Conservation (phyloP, 2,888 invertebrate genomes). For the Galerucella pusilla region DNA sequence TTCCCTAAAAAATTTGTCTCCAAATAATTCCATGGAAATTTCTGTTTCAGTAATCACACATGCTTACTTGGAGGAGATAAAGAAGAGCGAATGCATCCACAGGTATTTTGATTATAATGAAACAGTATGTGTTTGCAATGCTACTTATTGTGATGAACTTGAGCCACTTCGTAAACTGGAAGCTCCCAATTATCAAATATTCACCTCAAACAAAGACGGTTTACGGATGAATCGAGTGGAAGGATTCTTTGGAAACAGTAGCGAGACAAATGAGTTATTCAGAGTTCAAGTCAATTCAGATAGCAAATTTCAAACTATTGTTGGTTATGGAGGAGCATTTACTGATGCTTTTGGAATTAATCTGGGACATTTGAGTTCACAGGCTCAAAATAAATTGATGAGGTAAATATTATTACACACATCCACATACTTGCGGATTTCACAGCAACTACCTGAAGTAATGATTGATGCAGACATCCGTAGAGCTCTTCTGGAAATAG, state of each 20-base stretch:
- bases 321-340: conserved; percentile 88
- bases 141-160: conserved; percentile 76
- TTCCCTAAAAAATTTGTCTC: no score
- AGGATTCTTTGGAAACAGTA: neutral
- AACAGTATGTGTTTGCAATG: conserved; percentile 78
- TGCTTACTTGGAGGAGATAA: no score
- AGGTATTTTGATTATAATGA: conserved; percentile 38
- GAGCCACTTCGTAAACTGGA: conserved; percentile 63
- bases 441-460: no score
- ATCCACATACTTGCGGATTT: no score
- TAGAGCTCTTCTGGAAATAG: no score
- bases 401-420: conserved; percentile 62
- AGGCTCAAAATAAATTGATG: conserved; percentile 63
- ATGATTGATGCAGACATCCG: no score
- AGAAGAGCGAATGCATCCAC: conserved; percentile 13
- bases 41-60: no score
- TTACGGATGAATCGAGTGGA: conserved; percentile 62
- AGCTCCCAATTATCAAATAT: conserved; percentile 64
- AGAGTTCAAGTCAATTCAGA: neutral
- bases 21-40: no score
- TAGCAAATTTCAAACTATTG: conserved; percentile 71
- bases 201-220: conserved; percentile 72
- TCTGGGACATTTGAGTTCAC: conserved; percentile 70
- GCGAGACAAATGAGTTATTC: neutral
- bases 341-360: conserved; percentile 76